phyloP scores from a whole-genome alignment of 1,140 invertebrate species.

The Agrilus planipennis region DNA sequence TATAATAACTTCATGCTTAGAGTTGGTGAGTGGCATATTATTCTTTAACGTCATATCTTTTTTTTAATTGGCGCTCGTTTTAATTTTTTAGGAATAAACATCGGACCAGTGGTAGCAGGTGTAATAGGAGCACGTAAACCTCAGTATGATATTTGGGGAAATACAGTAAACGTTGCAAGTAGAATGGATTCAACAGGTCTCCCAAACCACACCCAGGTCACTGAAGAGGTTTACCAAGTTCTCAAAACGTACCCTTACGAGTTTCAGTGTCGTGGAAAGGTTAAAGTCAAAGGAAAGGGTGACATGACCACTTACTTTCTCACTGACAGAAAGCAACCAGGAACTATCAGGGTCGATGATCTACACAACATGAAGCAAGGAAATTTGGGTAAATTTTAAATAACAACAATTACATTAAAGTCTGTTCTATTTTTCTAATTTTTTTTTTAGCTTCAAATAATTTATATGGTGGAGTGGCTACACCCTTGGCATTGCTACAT shows the following conservation, averaged over 20 bases:
- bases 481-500: constrained; percentile 52
- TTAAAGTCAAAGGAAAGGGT: constrained; percentile 88
- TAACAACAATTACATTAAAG: neutral
- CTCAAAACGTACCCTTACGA: constrained; percentile 60
- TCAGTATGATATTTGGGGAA: constrained; percentile 95
- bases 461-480: constrained; percentile 55
- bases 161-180: constrained; percentile 88
- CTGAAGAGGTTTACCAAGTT: constrained; percentile 68
- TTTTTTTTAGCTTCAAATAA: constrained; percentile 29
- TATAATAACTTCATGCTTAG: constrained; percentile 93
- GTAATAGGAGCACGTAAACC: constrained; percentile 90
- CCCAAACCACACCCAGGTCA: constrained; percentile 76
- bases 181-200: constrained; percentile 79
- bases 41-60: neutral
- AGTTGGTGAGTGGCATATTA: constrained; percentile 50
- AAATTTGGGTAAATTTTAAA: neutral
- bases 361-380: constrained; percentile 28
- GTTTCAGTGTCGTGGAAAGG: constrained; percentile 70
- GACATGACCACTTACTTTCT: constrained; percentile 90
- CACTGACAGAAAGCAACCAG: constrained; percentile 51
- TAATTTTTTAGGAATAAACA: constrained; percentile 59
- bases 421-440: neutral
- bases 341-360: constrained; percentile 43
- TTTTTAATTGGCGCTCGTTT: neutral
- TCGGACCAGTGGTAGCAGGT: constrained; percentile 86